phyloP scores from a whole-genome alignment of 2,113 vertebrate species.

The Nannobrachium achirus region DNA sequence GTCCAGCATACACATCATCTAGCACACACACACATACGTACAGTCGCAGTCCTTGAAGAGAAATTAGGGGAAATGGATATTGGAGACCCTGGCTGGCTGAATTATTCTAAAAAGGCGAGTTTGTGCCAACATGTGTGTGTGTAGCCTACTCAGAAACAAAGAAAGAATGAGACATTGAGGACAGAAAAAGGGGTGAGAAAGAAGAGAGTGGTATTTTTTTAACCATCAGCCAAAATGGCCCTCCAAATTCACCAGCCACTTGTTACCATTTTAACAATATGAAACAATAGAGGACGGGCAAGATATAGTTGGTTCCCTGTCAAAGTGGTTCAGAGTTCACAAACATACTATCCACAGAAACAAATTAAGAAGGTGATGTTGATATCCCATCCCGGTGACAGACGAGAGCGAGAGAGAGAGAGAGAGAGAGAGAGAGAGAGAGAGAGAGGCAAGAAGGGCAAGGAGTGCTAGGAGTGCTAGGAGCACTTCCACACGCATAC shows the following conservation, averaged over 20 bases:
- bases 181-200: slow-evolving; percentile 29
- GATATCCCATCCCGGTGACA: slow-evolving; percentile 1
- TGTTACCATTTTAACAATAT: too few species aligned
- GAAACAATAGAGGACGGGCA: too few species aligned
- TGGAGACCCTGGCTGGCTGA: slow-evolving; percentile 70
- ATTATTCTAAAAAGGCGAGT: slow-evolving; percentile 38
- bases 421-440: slow-evolving; percentile 32
- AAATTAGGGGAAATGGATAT: slow-evolving; percentile 63
- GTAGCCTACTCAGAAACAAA: slow-evolving; percentile 24
- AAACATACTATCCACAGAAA: too few species aligned
- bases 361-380: slow-evolving; percentile 37
- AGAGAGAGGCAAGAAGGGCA: slow-evolving; percentile 61
- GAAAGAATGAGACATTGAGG: slow-evolving; percentile 16
- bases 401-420: slow-evolving; percentile 17
- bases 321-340: too few species aligned
- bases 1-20: slow-evolving; percentile 3
- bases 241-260: background rate
- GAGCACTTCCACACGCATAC: slow-evolving; percentile 99
- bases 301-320: too few species aligned
- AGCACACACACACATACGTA: slow-evolving; percentile 25
- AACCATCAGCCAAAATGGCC: slow-evolving; percentile 26
- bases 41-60: slow-evolving; percentile 63
- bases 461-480: slow-evolving; percentile 92
- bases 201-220: slow-evolving; percentile 32
- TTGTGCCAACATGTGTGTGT: slow-evolving; percentile 18